These are phyloP conservation scores for Drosophila arawakana DNA, from an alignment of 1,140 invertebrate genomes.

Conservation along the genomic window DNA sequence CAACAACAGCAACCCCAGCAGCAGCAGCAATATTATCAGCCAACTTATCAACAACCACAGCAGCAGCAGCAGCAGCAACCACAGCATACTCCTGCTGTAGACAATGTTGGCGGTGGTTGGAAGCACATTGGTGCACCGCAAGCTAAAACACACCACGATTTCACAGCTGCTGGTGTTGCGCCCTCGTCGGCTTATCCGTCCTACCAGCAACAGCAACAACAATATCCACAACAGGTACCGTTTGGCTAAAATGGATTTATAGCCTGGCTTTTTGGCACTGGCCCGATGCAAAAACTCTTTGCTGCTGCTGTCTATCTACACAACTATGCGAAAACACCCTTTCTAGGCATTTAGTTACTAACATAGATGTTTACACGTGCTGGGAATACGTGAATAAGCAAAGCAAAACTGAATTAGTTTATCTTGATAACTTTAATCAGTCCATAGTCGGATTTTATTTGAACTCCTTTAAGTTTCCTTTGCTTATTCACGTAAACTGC, in stretches of 20 bases:
- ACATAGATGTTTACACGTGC: slow-evolving; percentile 16
- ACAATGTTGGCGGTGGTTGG: slow-evolving; percentile 63
- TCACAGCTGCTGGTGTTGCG: slow-evolving; percentile 36
- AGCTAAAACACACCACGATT: slow-evolving; percentile 60
- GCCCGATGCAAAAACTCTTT: slow-evolving; percentile 54
- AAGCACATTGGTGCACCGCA: slow-evolving; percentile 72
- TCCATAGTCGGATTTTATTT: not conserved
- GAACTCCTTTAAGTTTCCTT: not conserved
- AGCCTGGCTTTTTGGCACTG: slow-evolving; percentile 58
- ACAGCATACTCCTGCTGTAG: slow-evolving; percentile 15
- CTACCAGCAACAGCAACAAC: slow-evolving; percentile 64
- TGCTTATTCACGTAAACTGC: not conserved
- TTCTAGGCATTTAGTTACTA: slow-evolving; percentile 21
- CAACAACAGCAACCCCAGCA: slow-evolving; percentile 24
- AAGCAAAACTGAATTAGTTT: not conserved
- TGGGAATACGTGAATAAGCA: not conserved
- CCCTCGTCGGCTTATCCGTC: slow-evolving; percentile 12
- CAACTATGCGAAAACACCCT: slow-evolving; percentile 17
- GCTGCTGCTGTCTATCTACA: slow-evolving; percentile 52
- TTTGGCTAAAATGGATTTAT: slow-evolving; percentile 53
- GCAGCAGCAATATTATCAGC: slow-evolving; percentile 40
- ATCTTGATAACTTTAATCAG: not conserved
- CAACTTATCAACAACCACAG: slow-evolving; percentile 19
- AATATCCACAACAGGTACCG: slow-evolving; percentile 81
- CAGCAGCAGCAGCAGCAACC: slow-evolving; percentile 24